A percentile compares a stretch with the other conserved stretches of the same genome.
phyloP scores from a whole-genome alignment of 53 echinoderm and acorn worm species.

The Paracentrotus lividus region DNA sequence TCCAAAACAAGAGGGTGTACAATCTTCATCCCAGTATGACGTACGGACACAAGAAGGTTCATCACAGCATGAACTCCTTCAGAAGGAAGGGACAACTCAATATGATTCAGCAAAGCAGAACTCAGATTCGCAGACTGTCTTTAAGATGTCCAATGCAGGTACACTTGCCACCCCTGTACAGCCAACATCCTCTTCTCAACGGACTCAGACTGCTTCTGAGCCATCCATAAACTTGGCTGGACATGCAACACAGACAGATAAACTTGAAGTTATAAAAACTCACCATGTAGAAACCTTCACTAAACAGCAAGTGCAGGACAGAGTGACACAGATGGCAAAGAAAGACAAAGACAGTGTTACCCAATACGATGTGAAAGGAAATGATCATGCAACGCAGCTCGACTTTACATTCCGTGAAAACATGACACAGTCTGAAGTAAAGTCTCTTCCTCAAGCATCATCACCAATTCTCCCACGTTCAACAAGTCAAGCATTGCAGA shows the following conservation, averaged over 20 bases:
- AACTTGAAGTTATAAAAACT: not conserved
- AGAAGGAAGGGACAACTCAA: conserved; percentile 8
- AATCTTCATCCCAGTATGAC: not conserved
- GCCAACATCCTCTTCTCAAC: not conserved
- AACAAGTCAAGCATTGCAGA: not conserved
- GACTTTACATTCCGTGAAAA: not conserved
- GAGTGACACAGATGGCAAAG: not conserved
- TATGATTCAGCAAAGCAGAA: not conserved
- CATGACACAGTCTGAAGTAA: conserved; percentile 2
- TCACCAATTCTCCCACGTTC: conserved; percentile 29
- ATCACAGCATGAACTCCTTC: conserved; percentile 22
- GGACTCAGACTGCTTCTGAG: not conserved
- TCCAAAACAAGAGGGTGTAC: not conserved
- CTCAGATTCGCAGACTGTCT: conserved; percentile 14
- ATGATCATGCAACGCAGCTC: not conserved
- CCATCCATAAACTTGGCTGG: not conserved
- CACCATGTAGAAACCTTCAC: not conserved
- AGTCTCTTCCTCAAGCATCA: conserved; percentile 4
- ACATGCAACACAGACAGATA: conserved; percentile 4
- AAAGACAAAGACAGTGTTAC: not conserved
- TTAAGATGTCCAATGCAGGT: not conserved
- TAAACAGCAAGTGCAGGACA: not conserved
- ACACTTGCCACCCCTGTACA: not conserved
- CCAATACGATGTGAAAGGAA: not conserved
- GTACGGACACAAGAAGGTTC: not conserved